Conservation (phyloP, 2,888 invertebrate species). For the Balanococcus diminutus region DNA sequence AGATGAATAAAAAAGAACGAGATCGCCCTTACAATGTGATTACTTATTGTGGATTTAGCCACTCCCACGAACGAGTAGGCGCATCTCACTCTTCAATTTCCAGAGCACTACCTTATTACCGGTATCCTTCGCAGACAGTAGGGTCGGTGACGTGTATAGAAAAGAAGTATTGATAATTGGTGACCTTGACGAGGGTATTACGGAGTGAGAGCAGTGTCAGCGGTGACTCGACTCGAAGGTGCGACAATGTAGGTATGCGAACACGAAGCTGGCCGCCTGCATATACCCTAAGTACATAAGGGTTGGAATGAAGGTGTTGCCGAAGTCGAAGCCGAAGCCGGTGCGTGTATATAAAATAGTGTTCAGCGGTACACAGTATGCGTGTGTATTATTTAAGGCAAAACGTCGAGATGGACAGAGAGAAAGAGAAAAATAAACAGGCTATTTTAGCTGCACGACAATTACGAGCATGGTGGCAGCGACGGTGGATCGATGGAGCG, state of each 20-base stretch:
- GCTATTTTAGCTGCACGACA: slow-evolving; percentile 60
- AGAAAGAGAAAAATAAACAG: slow-evolving; percentile 57
- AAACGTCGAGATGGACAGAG: slow-evolving; percentile 59
- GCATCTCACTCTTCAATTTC: neutral
- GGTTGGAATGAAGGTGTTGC: no score
- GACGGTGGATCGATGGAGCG: slow-evolving; percentile 53
- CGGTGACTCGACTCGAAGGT: neutral
- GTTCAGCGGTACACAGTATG: neutral
- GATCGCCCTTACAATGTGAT: no score
- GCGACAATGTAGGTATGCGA: slow-evolving; percentile 32
- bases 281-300: neutral
- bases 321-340: neutral
- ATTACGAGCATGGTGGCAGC: slow-evolving; percentile 58
- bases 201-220: neutral
- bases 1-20: no score
- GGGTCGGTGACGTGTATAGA: neutral
- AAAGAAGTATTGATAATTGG: neutral
- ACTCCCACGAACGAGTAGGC: neutral
- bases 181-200: neutral
- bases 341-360: neutral
- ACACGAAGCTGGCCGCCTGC: neutral
- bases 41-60: no score
- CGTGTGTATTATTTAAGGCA: neutral
- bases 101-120: neutral
- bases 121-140: neutral